phyloP scores from a whole-genome alignment of 2,113 vertebrate genomes.

The Xiphorhynchus elegans region DNA sequence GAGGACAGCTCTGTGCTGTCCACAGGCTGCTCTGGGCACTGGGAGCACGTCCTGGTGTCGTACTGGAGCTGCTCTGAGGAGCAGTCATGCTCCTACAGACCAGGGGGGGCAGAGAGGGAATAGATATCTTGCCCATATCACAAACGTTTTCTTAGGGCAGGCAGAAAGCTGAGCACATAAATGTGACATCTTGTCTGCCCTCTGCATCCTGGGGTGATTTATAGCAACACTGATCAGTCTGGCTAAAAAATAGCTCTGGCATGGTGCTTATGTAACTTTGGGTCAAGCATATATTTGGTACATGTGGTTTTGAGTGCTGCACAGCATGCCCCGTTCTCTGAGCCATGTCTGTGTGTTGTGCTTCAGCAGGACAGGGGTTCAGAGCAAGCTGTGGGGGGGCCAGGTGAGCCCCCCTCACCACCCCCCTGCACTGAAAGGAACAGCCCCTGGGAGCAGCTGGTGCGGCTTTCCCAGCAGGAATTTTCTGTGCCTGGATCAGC shows the following conservation, averaged over 20 bases:
- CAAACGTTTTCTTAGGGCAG: not conserved
- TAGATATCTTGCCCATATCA: not conserved
- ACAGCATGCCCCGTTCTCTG: not conserved
- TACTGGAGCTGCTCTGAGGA: not conserved
- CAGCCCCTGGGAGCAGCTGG: not conserved
- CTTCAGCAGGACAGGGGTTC: not conserved
- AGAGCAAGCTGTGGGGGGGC: not conserved
- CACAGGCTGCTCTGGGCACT: not conserved
- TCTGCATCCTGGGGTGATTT: not conserved
- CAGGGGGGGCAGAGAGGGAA: not conserved
- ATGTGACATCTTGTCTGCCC: conserved; percentile 15
- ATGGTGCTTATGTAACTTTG: not conserved
- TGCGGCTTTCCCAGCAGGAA: rapidly evolving
- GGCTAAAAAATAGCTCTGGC: conserved; percentile 8
- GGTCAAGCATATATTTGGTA: not conserved
- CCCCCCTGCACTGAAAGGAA: not conserved
- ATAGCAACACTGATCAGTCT: not conserved
- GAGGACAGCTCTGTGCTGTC: not conserved
- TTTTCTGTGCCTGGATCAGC: not conserved
- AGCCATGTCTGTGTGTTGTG: not conserved
- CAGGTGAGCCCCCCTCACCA: not conserved
- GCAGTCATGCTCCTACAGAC: not conserved
- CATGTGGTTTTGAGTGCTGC: not conserved
- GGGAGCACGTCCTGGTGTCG: rapidly evolving
- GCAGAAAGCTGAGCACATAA: not conserved